Evolutionary conservation across 2,797 vertebrate genomes (phyloP).

Genomic region (Malurus splendens): DNA sequence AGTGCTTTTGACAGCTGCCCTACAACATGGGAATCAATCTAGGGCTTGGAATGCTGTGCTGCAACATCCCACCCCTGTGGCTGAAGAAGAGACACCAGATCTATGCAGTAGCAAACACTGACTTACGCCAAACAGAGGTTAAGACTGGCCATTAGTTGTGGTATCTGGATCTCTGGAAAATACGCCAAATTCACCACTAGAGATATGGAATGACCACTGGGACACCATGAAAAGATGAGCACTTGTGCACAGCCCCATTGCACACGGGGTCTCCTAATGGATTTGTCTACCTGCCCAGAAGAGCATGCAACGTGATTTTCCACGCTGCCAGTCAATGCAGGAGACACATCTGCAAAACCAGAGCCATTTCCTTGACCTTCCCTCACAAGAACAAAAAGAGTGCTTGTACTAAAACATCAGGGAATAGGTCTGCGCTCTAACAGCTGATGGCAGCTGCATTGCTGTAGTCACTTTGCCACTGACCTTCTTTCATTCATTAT

Average conservation of each 20-base stretch:
- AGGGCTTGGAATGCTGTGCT: not conserved
- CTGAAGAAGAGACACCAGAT: not conserved
- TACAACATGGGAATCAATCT: not conserved
- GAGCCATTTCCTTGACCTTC: not conserved
- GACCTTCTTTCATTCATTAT: not conserved
- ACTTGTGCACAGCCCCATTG: not conserved
- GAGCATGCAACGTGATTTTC: not conserved
- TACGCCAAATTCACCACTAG: rapidly evolving
- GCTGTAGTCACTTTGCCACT: not conserved
- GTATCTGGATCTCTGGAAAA: not conserved
- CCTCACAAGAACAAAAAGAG: not conserved
- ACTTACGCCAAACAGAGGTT: not conserved
- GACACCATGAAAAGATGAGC: not conserved
- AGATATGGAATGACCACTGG: not conserved
- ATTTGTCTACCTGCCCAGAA: not conserved
- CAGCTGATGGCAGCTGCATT: not conserved
- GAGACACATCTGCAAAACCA: not conserved
- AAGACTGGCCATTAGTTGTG: not conserved
- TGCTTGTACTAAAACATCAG: not conserved
- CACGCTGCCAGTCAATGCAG: not conserved
- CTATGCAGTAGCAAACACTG: rapidly evolving
- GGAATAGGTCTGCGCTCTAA: not conserved
- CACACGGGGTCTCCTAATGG: not conserved
- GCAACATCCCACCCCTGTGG: not conserved
- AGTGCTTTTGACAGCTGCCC: not conserved